Conservation (phyloP, 2,888 invertebrate genomes). For the Lycaena phlaeas region DNA sequence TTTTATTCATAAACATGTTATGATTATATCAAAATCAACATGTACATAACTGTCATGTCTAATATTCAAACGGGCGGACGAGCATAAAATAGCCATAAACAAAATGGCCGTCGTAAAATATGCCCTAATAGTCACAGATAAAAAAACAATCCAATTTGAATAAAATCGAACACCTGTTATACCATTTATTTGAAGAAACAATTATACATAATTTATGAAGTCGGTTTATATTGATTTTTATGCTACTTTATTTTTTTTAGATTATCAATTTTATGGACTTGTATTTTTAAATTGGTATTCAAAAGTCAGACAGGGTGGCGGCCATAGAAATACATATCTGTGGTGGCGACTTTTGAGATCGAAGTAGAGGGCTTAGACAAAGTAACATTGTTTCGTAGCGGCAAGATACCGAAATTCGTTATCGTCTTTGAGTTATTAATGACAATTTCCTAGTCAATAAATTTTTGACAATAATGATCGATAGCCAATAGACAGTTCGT, state of each 20-base stretch:
- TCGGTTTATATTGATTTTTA: not conserved
- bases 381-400: no score
- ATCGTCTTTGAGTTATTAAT: no score
- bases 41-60: not conserved
- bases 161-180: slow-evolving; percentile 34
- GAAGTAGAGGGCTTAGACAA: no score
- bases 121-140: slow-evolving; percentile 8
- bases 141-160: slow-evolving; percentile 20
- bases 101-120: slow-evolving; percentile 8
- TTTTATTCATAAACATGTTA: not conserved
- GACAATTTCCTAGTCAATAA: no score
- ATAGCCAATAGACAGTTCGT: no score
- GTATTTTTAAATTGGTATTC: no score
- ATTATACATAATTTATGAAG: slow-evolving; percentile 2
- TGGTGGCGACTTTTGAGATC: no score
- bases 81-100: not conserved
- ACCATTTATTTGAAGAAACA: not conserved
- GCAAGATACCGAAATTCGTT: no score
- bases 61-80: not conserved
- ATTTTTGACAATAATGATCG: no score
- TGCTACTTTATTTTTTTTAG: not conserved
- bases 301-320: not conserved
- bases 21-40: not conserved
- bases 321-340: no score
- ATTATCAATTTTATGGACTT: no score